These are phyloP conservation scores for Podarcis cretensis DNA, from an alignment of 2,113 vertebrate genomes.

Conservation along the genomic window DNA sequence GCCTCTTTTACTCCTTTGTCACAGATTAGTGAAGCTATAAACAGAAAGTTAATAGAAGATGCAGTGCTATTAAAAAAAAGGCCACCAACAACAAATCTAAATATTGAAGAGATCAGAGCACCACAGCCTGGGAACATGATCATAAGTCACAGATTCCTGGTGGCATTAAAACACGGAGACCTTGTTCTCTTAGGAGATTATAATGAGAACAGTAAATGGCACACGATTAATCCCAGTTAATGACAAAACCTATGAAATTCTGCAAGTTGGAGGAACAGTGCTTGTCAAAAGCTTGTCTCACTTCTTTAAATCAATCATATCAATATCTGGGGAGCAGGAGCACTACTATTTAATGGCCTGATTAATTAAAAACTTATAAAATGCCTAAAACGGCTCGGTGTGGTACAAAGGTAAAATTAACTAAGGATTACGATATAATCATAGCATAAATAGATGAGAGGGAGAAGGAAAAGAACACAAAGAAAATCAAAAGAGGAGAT, in stretches of 20 bases:
- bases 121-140: constrained; percentile 37
- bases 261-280: neutral
- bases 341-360: neutral
- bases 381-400: neutral
- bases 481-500: neutral
- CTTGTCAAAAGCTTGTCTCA: neutral
- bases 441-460: neutral
- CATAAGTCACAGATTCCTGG: constrained; percentile 52
- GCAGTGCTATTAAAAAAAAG: constrained; percentile 41
- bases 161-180: constrained; percentile 45
- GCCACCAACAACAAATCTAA: constrained; percentile 19
- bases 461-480: neutral
- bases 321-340: neutral
- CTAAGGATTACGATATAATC: neutral
- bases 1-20: constrained; percentile 25
- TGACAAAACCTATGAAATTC: constrained; percentile 43
- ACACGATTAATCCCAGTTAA: constrained; percentile 30
- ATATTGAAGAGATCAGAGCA: constrained; percentile 47
- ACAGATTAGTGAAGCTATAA: constrained; percentile 33
- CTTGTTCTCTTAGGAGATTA: constrained; percentile 41
- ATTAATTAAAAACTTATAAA: neutral
- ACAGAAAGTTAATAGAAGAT: constrained; percentile 44
- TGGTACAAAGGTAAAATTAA: neutral
- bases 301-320: constrained; percentile 1
- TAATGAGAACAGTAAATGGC: constrained; percentile 50